Evolutionary conservation across 2,113 vertebrate species (phyloP).

Genomic region (Oenanthe melanoleuca): DNA sequence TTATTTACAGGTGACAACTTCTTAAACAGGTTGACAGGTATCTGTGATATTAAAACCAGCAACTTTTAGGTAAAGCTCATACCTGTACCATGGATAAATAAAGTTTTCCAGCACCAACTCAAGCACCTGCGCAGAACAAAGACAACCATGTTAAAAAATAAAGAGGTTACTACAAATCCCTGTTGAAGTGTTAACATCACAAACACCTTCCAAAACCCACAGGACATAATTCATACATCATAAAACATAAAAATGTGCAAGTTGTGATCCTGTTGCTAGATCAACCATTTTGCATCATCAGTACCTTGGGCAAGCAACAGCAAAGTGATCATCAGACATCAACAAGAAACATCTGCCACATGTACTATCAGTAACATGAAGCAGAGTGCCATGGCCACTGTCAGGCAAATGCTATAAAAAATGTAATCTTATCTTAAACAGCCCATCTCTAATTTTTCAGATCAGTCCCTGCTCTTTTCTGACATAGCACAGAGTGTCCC

Average conservation of each 20-base stretch:
- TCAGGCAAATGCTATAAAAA: neutral
- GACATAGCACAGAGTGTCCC: fast-evolving
- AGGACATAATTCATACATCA: neutral
- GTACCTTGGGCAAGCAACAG: neutral
- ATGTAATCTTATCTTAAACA: neutral
- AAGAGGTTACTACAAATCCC: neutral
- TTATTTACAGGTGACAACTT: neutral
- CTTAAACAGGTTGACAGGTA: neutral
- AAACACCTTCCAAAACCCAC: neutral
- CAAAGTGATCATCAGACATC: neutral
- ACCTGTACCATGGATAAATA: slow-evolving; percentile 98
- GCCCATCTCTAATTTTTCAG: neutral
- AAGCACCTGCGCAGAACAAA: slow-evolving; percentile 83
- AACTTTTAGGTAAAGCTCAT: slow-evolving; percentile 45
- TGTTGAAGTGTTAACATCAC: neutral
- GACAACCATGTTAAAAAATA: neutral
- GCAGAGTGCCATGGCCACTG: fast-evolving
- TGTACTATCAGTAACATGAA: fast-evolving
- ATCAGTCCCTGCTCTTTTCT: neutral
- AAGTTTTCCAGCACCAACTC: slow-evolving; percentile 97
- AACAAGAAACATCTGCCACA: neutral
- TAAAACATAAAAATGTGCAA: neutral
- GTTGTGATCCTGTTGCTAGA: fast-evolving
- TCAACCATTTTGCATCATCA: neutral
- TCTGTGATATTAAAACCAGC: neutral